These are phyloP conservation scores for Maniola jurtina DNA, from an alignment of 1,140 invertebrate species.

Conservation along the genomic window DNA sequence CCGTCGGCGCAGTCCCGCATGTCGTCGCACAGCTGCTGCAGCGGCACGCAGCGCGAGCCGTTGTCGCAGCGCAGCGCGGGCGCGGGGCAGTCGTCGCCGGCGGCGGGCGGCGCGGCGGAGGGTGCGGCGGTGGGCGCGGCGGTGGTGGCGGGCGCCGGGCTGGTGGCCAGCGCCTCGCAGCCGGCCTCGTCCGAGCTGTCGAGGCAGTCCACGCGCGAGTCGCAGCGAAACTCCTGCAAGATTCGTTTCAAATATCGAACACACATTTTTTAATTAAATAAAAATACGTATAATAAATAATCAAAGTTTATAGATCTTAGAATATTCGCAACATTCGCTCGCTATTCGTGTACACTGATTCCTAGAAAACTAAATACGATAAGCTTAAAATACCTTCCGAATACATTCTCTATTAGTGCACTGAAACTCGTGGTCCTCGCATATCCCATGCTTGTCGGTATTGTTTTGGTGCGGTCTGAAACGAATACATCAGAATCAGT, in stretches of 20 bases:
- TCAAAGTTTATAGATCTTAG: too few relatives aligned
- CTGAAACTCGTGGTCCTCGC: constrained; percentile 75
- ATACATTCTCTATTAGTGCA: constrained; percentile 81
- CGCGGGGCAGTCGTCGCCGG: constrained; percentile 74
- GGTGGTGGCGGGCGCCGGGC: constrained; percentile 18
- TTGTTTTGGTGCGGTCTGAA: neutral
- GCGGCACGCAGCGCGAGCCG: constrained; percentile 82
- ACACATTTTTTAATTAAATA: too few relatives aligned
- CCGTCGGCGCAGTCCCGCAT: constrained; percentile 85
- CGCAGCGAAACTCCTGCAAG: constrained; percentile 83
- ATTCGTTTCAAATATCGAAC: too few relatives aligned
- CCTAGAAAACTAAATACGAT: neutral
- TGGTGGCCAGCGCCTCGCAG: constrained; percentile 56
- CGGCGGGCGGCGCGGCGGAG: constrained; percentile 25
- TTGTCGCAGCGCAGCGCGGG: constrained; percentile 84
- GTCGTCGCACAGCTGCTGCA: constrained; percentile 84
- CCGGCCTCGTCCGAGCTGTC: constrained; percentile 83
- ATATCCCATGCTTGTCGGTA: constrained; percentile 18
- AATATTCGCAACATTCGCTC: too few relatives aligned
- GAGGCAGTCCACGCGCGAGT: constrained; percentile 83
- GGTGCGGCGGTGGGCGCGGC: neutral
- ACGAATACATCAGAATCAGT: neutral
- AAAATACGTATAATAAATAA: too few relatives aligned
- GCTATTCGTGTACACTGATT: too few relatives aligned
- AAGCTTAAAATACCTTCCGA: constrained; percentile 41